phyloP scores from a whole-genome alignment of 2,888 invertebrate genomes.

The Petrophora chlorosata region DNA sequence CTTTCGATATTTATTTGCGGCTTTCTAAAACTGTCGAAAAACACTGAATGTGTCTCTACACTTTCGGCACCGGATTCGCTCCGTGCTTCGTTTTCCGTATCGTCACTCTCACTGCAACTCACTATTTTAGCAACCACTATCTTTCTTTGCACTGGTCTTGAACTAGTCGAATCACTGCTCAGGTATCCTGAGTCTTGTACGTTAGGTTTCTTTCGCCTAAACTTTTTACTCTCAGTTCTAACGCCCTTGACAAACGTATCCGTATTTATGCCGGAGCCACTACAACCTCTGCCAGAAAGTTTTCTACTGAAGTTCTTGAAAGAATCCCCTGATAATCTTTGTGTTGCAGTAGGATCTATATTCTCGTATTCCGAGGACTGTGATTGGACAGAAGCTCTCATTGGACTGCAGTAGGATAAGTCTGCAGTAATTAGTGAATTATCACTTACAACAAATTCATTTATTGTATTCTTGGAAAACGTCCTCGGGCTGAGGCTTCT shows the following conservation, averaged over 20 bases:
- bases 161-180: conserved; percentile 90
- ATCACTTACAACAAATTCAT: conserved; percentile 46
- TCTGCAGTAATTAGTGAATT: conserved; percentile 51
- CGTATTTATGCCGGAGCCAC: conserved; percentile 55
- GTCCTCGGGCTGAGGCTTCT: conserved; percentile 84
- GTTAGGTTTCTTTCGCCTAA: conserved; percentile 63
- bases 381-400: conserved; percentile 80
- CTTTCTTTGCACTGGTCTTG: conserved; percentile 72
- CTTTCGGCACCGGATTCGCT: conserved; percentile 95
- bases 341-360: conserved; percentile 43
- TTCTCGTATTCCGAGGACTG: conserved; percentile 81
- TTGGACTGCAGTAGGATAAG: conserved; percentile 62
- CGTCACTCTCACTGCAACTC: conserved; percentile 89
- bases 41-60: conserved; percentile 93
- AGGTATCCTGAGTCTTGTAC: conserved; percentile 93
- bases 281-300: conserved; percentile 43
- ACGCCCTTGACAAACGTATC: conserved; percentile 68
- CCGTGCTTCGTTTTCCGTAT: conserved; percentile 90
- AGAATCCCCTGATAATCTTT: conserved; percentile 45
- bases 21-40: conserved; percentile 89
- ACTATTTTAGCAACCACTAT: conserved; percentile 77
- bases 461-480: conserved; percentile 54
- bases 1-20: conserved; percentile 53
- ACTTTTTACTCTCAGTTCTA: conserved; percentile 59
- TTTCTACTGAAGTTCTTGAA: conserved; percentile 55